Evolutionary conservation across 2,797 vertebrate species (phyloP).

Genomic region (Prionace glauca): DNA sequence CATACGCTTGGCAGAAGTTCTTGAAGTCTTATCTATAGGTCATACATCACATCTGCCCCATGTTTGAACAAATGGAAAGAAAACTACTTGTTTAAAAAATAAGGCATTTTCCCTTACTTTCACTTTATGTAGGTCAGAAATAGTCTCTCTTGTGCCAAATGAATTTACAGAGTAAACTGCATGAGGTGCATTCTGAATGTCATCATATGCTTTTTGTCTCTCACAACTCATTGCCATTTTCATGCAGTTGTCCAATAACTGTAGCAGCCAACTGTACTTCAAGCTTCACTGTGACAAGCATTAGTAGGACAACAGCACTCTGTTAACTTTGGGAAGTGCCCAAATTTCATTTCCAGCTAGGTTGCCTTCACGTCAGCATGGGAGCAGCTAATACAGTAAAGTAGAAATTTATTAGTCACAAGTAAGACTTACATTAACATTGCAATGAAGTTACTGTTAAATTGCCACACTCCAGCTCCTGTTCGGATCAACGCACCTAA

Average conservation of each 20-base stretch:
- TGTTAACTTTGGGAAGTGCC: neutral
- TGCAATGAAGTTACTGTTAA: too few relatives aligned
- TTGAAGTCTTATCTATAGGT: neutral
- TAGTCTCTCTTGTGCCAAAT: neutral
- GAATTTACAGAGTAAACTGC: conserved; percentile 39
- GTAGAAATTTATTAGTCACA: too few relatives aligned
- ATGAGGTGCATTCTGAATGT: conserved; percentile 41
- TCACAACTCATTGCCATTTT: conserved; percentile 31
- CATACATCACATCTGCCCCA: neutral
- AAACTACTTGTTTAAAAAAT: neutral
- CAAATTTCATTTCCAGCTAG: neutral
- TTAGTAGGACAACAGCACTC: neutral
- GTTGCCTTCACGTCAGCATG: too few relatives aligned
- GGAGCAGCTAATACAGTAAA: too few relatives aligned
- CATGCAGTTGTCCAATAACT: neutral
- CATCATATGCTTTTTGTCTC: conserved; percentile 42
- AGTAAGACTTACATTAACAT: too few relatives aligned
- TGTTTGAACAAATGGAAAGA: neutral
- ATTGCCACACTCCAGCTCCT: too few relatives aligned
- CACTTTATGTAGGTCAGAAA: neutral
- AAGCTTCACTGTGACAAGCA: neutral
- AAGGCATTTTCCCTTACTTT: neutral
- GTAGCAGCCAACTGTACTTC: neutral
- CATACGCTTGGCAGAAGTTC: neutral
- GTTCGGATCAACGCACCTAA: too few relatives aligned